Evolutionary conservation across 2,113 vertebrate genomes (phyloP), one percentile per base, ranked within the genome.

Genomic region (Struthidea cinerea): DNA sequence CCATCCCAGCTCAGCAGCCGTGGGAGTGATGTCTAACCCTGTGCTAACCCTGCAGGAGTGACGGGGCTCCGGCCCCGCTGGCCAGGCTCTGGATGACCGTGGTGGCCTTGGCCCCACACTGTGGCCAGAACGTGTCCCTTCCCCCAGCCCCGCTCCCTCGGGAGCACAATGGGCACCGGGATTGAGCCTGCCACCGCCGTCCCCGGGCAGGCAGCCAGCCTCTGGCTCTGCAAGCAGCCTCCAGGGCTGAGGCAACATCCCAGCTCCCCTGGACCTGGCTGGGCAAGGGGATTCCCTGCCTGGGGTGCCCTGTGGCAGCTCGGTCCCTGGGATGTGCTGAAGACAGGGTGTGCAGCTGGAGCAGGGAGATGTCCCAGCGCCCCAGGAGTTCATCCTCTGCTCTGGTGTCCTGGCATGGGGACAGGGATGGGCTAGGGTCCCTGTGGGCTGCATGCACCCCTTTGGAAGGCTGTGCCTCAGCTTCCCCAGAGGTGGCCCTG

Each of bases 61-160:
- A 28, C 4, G 0, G 1, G 1, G 76, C 39, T 32, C 68, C 0
- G 3, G 41, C 44, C 53, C 22, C 0, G 14, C 52, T 91, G 61
- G 70, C 64, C 8, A 0, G 14, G 33, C 63, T 6, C 46, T 30
- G 41, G 19, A 5, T 80, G 80, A 30, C 84, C 30, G 2, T 0
- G 37, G 56, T 87, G 41, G 50, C 41, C 73, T 71, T 47, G 49
- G 35, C 69, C 69, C 73, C 67, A 23, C 0, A 11, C 12, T 65
- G 86, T 87, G 56, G 77, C 53, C 55, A 52, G 79, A 84, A 30
- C 4, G 0, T 10, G 32, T 92, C 82, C 70, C 73, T 49, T 73
- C 76, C 68, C 46, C 70, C 46, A 63, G 87, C 46, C 7, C 56
- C 6, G 37, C n/a, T 73, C 50, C 67, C 52, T 35, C 3, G 0